phyloP scores from a whole-genome alignment of 2,797 vertebrate species.

The Lepilemur septentrionalis region DNA sequence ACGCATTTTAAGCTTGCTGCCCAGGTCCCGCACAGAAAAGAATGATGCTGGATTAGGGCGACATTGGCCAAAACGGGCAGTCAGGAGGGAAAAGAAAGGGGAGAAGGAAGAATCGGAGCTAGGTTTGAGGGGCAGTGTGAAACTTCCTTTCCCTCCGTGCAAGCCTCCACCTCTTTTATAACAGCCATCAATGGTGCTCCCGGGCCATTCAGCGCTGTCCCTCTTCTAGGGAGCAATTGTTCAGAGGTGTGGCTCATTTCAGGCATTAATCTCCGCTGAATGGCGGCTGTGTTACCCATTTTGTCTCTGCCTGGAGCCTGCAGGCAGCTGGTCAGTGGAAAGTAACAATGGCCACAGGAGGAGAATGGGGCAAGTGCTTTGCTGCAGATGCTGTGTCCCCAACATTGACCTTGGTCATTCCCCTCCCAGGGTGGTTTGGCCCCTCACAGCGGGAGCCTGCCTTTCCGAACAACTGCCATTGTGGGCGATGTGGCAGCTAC shows the following conservation, averaged over 20 bases:
- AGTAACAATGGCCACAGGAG: constrained; percentile 81
- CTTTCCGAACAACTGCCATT: constrained; percentile 36
- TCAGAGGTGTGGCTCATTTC: constrained; percentile 85
- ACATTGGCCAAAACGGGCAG: not conserved
- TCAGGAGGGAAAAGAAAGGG: not conserved
- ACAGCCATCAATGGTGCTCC: constrained; percentile 77
- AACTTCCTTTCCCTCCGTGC: constrained; percentile 36
- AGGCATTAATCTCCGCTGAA: constrained; percentile 85
- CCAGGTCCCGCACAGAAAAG: not conserved
- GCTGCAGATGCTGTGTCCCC: constrained; percentile 79
- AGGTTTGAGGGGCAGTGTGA: constrained; percentile 30
- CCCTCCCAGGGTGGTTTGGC: constrained; percentile 78
- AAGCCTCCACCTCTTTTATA: constrained; percentile 79
- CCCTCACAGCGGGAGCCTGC: constrained; percentile 79
- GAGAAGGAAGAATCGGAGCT: not conserved
- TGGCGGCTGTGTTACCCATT: constrained; percentile 83
- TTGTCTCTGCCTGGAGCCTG: constrained; percentile 81
- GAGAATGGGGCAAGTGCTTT: constrained; percentile 75
- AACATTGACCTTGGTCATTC: constrained; percentile 83
- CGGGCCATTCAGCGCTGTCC: constrained; percentile 78
- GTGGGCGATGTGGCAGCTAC: constrained; percentile 62
- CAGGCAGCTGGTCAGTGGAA: constrained; percentile 89
- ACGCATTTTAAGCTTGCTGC: not conserved
- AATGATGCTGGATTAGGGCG: not conserved
- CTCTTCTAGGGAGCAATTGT: constrained; percentile 83